A percentile compares a stretch with the other conserved stretches of the same genome.
Conservation (phyloP, 1,140 invertebrate genomes). For the Drosophila sproati region DNA sequence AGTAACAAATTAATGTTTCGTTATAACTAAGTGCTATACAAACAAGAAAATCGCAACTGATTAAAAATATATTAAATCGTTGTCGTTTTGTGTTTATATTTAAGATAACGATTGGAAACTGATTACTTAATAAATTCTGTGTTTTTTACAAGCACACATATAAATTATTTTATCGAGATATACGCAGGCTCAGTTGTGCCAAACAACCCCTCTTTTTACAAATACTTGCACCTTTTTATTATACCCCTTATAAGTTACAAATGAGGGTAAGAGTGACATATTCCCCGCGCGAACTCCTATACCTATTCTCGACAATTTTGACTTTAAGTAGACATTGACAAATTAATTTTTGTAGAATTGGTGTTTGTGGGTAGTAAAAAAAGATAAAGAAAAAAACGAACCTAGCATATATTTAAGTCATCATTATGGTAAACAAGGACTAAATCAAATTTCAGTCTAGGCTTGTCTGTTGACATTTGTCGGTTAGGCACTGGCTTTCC, state of each 20-base stretch:
- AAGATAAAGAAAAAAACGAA: conserved; percentile 4
- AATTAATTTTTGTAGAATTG: conserved; percentile 66
- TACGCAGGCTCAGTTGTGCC: no score
- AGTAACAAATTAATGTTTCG: no score
- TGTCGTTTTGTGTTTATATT: no score
- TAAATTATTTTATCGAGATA: no score
- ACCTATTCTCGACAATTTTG: conserved; percentile 57
- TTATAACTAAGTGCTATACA: no score
- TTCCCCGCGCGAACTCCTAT: background rate
- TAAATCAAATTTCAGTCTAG: conserved; percentile 78
- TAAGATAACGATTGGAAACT: no score
- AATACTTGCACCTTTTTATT: background rate
- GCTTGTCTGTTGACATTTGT: conserved; percentile 65
- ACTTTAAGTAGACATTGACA: conserved; percentile 81
- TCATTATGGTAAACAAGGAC: conserved; percentile 69
- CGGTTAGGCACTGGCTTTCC: conserved; percentile 60
- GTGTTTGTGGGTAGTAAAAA: conserved; percentile 1
- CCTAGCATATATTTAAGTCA: conserved; percentile 53
- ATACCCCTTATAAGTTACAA: background rate
- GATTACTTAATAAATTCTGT: no score
- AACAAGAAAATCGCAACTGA: no score
- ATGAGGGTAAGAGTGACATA: background rate
- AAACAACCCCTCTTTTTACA: no score
- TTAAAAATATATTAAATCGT: no score
- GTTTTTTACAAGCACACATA: no score